Evolutionary conservation across 2,797 vertebrate genomes (phyloP).

Genomic region (Morus bassanus): DNA sequence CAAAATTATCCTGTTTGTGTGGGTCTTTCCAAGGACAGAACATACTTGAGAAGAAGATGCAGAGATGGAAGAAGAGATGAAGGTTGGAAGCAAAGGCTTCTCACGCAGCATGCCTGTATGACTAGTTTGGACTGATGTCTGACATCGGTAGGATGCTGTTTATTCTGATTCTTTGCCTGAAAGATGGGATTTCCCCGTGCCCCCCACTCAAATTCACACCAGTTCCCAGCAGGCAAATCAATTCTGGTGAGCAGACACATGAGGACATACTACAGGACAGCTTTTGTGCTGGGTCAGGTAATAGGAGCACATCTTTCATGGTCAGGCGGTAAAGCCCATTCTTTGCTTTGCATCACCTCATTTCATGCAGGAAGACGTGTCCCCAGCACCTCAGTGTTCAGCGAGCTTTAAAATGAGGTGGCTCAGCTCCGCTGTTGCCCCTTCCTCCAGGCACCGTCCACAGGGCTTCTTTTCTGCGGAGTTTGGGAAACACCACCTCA

Average conservation of each 20-base stretch:
- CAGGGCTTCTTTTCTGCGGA: neutral
- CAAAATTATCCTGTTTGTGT: neutral
- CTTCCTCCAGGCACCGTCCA: neutral
- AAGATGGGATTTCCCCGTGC: neutral
- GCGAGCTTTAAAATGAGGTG: neutral
- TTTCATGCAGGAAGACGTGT: neutral
- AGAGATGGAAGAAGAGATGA: neutral
- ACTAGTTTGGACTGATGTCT: neutral
- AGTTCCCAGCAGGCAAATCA: neutral
- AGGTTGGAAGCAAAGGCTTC: neutral
- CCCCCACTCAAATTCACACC: neutral
- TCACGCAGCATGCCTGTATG: neutral
- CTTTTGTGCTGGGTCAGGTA: neutral
- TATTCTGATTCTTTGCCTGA: neutral
- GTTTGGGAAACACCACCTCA: neutral
- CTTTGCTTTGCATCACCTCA: neutral
- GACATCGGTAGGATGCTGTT: neutral
- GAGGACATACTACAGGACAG: neutral
- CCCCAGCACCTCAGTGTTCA: neutral
- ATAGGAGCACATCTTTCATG: neutral
- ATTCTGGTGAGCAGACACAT: neutral
- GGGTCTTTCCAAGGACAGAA: neutral
- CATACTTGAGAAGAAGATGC: neutral
- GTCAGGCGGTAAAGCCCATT: neutral
- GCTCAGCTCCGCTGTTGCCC: neutral